A percentile compares a stretch with the other conserved stretches of the same genome.
phyloP scores from a whole-genome alignment of 2,797 vertebrate genomes.

The Ammospiza maritima region DNA sequence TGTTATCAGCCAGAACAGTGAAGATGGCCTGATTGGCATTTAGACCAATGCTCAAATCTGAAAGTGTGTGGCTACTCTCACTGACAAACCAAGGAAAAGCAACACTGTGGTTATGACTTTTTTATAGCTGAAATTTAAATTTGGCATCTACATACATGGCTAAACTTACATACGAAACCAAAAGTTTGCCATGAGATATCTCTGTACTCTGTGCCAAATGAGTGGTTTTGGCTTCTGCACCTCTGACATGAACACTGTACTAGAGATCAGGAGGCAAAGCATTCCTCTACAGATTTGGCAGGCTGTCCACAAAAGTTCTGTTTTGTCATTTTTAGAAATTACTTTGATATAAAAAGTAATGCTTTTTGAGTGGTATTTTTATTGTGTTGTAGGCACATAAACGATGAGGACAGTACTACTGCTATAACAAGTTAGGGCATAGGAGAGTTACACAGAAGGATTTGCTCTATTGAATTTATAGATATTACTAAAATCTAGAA shows the following conservation, averaged over 20 bases:
- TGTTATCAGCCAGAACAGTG: neutral
- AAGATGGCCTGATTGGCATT: neutral
- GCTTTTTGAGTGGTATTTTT: neutral
- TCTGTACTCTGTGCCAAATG: neutral
- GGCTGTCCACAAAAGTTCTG: neutral
- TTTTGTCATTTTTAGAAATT: neutral
- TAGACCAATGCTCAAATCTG: neutral
- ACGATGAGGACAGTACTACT: fast-evolving
- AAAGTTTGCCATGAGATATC: neutral
- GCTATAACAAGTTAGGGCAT: neutral
- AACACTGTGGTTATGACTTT: neutral
- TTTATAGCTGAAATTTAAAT: neutral
- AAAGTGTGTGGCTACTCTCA: neutral
- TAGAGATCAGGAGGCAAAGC: neutral
- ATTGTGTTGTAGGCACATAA: neutral
- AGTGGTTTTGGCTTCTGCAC: neutral
- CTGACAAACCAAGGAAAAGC: neutral
- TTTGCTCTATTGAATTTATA: neutral
- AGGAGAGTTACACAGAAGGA: neutral
- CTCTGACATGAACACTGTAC: neutral
- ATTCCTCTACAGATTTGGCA: neutral
- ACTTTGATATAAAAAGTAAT: neutral
- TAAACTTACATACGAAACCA: neutral
- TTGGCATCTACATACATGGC: neutral
- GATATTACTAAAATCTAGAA: neutral